Evolutionary conservation across 2,797 vertebrate genomes (phyloP).

Genomic region (Acridotheres tristis): DNA sequence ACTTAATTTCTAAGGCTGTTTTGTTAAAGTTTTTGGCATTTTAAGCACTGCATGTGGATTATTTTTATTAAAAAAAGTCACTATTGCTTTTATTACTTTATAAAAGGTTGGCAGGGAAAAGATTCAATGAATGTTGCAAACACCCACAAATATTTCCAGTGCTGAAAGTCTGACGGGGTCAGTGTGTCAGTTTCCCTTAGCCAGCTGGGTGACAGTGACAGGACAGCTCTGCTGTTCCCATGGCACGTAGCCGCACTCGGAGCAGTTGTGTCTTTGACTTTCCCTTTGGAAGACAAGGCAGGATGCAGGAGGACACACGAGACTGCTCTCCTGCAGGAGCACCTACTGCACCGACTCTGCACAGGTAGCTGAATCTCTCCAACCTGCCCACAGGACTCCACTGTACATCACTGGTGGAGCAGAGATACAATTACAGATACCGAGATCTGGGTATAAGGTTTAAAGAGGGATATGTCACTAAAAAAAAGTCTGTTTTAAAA

Average conservation of each 20-base stretch:
- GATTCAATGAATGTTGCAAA: background rate
- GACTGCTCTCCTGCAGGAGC: background rate
- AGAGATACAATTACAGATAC: conserved; percentile 51
- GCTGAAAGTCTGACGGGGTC: background rate
- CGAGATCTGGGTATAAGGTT: background rate
- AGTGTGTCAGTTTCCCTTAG: background rate
- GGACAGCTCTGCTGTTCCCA: background rate
- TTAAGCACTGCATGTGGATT: background rate
- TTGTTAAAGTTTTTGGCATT: background rate
- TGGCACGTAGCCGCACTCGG: background rate
- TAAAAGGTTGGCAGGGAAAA: background rate
- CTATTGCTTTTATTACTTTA: background rate
- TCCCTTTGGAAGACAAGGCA: background rate
- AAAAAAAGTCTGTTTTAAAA: conserved; percentile 27
- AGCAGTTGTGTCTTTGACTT: background rate
- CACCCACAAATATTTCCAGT: rapidly evolving
- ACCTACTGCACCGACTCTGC: background rate
- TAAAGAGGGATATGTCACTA: background rate
- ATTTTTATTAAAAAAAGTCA: background rate
- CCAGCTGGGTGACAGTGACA: background rate
- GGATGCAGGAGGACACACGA: background rate
- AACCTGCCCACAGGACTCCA: background rate
- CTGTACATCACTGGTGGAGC: background rate
- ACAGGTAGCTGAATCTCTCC: background rate
- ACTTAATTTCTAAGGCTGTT: background rate